Percentiles rank a stretch among this genome's conserved stretches.
These are phyloP conservation scores for Oxyteleia sp. DNA, from an alignment of 2,888 invertebrate genomes.

Conservation along the genomic window DNA sequence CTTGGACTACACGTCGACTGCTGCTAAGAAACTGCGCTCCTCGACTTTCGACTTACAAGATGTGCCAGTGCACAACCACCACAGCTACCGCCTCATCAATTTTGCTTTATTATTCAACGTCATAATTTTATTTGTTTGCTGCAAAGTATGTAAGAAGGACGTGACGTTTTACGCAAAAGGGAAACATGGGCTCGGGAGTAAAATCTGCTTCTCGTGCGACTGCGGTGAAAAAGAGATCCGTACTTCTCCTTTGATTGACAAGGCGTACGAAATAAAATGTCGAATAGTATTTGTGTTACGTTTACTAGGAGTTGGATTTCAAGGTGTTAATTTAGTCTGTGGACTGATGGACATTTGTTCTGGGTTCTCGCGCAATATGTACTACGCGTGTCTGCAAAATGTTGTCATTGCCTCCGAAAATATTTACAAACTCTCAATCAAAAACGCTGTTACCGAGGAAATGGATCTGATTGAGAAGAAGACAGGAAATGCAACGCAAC, in stretches of 20 bases:
- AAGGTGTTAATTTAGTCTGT: slow-evolving; percentile 41
- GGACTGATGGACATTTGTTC: slow-evolving; percentile 45
- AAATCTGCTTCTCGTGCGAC: slow-evolving; percentile 16
- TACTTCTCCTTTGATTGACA: slow-evolving; percentile 36
- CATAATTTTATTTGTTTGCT: neutral
- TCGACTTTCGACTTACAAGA: neutral
- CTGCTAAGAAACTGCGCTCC: slow-evolving; percentile 8
- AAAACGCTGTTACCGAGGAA: slow-evolving; percentile 30
- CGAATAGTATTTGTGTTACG: slow-evolving; percentile 44
- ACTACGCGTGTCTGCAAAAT: slow-evolving; percentile 24
- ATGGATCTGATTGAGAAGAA: slow-evolving; percentile 28
- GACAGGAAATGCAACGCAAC: slow-evolving; percentile 23
- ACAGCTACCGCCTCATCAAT: neutral
- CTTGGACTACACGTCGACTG: neutral
- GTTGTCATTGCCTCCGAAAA: slow-evolving; percentile 8
- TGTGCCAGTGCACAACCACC: neutral
- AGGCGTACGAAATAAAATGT: slow-evolving; percentile 48
- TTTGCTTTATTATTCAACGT: slow-evolving; percentile 11
- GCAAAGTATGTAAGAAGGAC: slow-evolving; percentile 20
- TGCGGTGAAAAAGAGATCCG: slow-evolving; percentile 13
- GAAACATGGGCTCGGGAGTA: slow-evolving; percentile 4
- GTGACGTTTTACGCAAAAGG: slow-evolving; percentile 22
- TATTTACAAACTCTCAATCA: slow-evolving; percentile 14
- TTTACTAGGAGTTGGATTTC: slow-evolving; percentile 40
- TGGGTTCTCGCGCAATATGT: too few relatives aligned